Evolutionary conservation across 2,888 invertebrate genomes (phyloP).

Genomic region (Bugula neritina): DNA sequence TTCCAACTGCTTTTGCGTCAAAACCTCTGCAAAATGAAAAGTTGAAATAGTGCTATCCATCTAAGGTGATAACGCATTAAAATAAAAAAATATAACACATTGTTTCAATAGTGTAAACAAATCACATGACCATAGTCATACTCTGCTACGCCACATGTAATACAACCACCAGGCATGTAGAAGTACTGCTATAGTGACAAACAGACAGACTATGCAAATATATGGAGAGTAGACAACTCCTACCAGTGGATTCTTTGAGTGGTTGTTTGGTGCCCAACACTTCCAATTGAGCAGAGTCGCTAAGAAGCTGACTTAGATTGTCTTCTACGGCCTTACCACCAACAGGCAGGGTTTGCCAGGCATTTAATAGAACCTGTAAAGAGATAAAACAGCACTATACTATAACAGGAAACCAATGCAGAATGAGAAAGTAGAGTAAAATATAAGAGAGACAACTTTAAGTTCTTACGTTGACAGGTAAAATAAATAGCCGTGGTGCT

Average conservation of each 20-base stretch:
- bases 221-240: neutral
- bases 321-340: conserved; percentile 62
- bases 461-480: no score
- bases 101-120: no score
- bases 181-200: no score
- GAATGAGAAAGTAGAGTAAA: no score
- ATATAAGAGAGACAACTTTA: no score
- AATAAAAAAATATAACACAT: neutral
- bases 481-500: no score
- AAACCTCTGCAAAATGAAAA: neutral
- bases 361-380: conserved; percentile 61
- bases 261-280: neutral
- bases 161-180: no score
- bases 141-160: no score
- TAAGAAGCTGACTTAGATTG: neutral
- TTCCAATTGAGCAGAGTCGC: neutral
- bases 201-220: no score
- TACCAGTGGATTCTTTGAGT: neutral
- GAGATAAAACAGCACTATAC: no score
- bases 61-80: neutral
- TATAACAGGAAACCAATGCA: no score
- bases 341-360: conserved; percentile 73
- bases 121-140: no score
- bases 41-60: neutral
- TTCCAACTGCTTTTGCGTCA: neutral